Evolutionary conservation across 2,888 invertebrate species (phyloP).

Genomic region (Lampropteryx suffumata): DNA sequence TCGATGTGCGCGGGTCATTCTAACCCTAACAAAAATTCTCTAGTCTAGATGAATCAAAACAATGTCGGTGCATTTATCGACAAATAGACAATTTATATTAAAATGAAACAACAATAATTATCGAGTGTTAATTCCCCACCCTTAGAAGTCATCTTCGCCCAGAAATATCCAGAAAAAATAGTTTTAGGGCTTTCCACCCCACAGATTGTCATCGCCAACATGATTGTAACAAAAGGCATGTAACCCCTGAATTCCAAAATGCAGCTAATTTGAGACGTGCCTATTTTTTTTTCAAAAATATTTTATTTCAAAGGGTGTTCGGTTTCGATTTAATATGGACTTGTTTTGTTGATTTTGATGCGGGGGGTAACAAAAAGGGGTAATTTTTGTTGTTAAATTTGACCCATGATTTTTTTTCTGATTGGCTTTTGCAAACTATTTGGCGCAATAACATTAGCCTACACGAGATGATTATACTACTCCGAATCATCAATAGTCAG

Average conservation of each 20-base stretch:
- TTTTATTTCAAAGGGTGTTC: slow-evolving; percentile 57
- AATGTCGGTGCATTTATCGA: too few relatives aligned
- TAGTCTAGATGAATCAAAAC: too few relatives aligned
- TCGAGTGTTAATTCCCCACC: slow-evolving; percentile 36
- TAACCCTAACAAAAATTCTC: too few relatives aligned
- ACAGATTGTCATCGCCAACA: slow-evolving; percentile 53
- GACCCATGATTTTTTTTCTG: slow-evolving; percentile 3
- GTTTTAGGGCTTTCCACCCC: slow-evolving; percentile 60
- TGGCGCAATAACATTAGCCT: too few relatives aligned
- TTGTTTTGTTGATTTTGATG: slow-evolving; percentile 51
- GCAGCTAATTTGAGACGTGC: slow-evolving; percentile 58
- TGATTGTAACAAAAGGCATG: slow-evolving; percentile 67
- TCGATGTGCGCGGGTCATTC: too few relatives aligned
- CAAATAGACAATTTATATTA: too few relatives aligned
- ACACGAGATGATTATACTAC: too few relatives aligned
- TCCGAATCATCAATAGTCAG: too few relatives aligned
- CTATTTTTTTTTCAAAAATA: slow-evolving; percentile 41
- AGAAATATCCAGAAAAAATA: slow-evolving; percentile 51
- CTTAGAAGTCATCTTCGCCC: slow-evolving; percentile 46
- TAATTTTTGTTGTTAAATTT: slow-evolving; percentile 41
- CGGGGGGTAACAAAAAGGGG: slow-evolving; percentile 47
- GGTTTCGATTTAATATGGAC: slow-evolving; percentile 72
- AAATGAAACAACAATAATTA: not conserved
- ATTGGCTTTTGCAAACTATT: not conserved
- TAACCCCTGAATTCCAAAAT: slow-evolving; percentile 52